Base-by-base conservation (phyloP, 2,113 vertebrate genomes). In the Zootoca vivipara region DNA sequence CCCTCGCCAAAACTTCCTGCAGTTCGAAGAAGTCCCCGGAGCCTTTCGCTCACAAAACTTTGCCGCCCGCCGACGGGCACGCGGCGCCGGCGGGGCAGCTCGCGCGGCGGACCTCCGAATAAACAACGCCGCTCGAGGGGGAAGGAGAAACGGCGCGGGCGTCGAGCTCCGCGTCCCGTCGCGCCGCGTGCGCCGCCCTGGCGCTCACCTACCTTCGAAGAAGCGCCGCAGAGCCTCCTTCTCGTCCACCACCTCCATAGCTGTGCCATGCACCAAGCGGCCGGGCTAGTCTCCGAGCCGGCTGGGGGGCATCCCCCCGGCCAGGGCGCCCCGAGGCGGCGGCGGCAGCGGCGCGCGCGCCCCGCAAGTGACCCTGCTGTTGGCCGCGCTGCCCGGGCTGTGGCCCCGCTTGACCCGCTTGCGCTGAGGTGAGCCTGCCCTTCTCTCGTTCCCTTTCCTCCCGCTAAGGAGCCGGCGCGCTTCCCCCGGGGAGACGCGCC, bases 191-290 rank as follows among this genome's bases (percentile, higher is more conserved):
- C 5, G 1, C 24, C 30, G 85, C 40, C 3, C 0, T 2, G 1
- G 9, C 16, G 46, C 15, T 2, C 13, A 10, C 75, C 96, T 97
- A 99, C 98, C 99, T 98, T 99, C 99, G 83, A 99, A 99, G 94
- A 99, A 99, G 94, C 98, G 98, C 97, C 99, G 99, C 96, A 99
- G 96, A 94, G 98, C 98, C 96, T 99, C 99, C 73, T 98, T 99
- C 97, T 99, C 99, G 97, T 98, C 98, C 97, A 99, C 98, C 97
- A 99, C 98, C 96, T 99, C 99, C 98, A 99, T 99, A 94, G 90
- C 96, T 95, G 90, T 52, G 94, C 96, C 95, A 88, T 91, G 92
- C 94, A 93, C 87, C 89, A 75, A 90, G 77, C 90, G 72, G 88
- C 87, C 87, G 90, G 87, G 92, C 89, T 93, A 96, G 56, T 85